Conservation (phyloP, 1,140 invertebrate species). For the Drosophila erecta region DNA sequence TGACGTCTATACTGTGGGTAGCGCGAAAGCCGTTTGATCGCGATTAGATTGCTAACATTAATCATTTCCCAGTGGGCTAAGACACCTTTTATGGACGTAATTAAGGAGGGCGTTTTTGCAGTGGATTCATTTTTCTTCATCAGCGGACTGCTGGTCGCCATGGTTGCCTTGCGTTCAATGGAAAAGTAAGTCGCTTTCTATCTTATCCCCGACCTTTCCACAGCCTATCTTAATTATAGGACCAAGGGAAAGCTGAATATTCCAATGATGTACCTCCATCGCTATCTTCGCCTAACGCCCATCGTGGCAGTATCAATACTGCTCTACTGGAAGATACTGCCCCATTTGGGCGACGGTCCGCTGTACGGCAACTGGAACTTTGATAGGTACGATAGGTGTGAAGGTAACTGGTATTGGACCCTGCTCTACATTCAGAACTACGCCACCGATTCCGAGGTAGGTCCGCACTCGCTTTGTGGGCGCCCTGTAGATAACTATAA, state of each 20-base stretch:
- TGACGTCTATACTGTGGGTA: constrained; percentile 31
- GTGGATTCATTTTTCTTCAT: constrained; percentile 90
- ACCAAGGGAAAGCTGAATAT: constrained; percentile 66
- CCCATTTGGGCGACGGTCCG: constrained; percentile 55
- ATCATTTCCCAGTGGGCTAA: constrained; percentile 57
- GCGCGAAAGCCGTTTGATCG: neutral
- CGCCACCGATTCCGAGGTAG: constrained; percentile 38
- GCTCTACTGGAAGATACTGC: constrained; percentile 52
- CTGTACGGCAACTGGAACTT: constrained; percentile 67
- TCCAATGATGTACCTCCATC: constrained; percentile 70
- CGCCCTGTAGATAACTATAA: neutral
- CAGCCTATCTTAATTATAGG: constrained; percentile 11
- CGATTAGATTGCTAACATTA: neutral
- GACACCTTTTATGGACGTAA: constrained; percentile 86
- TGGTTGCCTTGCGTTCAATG: constrained; percentile 87
- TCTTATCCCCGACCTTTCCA: too few species aligned
- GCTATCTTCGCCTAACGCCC: constrained; percentile 68
- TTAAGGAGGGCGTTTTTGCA: constrained; percentile 86
- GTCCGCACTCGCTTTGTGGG: neutral
- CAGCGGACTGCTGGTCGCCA: constrained; percentile 88
- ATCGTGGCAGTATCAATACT: constrained; percentile 51
- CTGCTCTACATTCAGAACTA: constrained; percentile 68
- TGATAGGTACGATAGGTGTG: constrained; percentile 38
- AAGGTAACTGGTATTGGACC: constrained; percentile 56
- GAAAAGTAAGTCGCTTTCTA: constrained; percentile 85